Evolutionary conservation across 2,888 invertebrate genomes (phyloP), one percentile per base, ranked within the genome.

Genomic region (Chrysolina haemoptera): DNA sequence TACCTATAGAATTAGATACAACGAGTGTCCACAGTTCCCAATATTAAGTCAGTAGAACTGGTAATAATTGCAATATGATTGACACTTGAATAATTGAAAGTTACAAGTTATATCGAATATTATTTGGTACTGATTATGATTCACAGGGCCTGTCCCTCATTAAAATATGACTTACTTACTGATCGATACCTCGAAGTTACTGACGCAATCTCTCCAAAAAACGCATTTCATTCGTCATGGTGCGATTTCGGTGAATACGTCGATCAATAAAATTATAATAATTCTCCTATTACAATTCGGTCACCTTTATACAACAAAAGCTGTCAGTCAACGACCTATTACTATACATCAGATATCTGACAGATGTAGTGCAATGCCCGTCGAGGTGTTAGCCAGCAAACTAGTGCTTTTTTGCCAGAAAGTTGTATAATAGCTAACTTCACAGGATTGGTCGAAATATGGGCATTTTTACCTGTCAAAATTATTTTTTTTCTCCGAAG

Each of bases 121-220:
- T 35, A 59, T 59, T 59, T 27, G 27, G 27, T 27, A 27, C 59
- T 12, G 22, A 59, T 59, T 35, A n/a, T 59, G 9, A 59, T 59
- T 59, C 59, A 59, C 8, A n/a, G n/a, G 59, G 27, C 35, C 6
- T 16, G 27, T 16, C 59, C 10, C 14, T 9, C 27, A 59, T 27
- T 59, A 27, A 1, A 59, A 59, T 27, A 16, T 8, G 12, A 27
- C 27, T 35, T 35, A 22, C 27, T 59, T 35, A 22, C 27, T 59
- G 59, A 18, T 16, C 18, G 18, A 50, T 9, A 50, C 43, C 43
- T 14, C 12, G 2, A 43, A 43, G 43, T 43, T 14, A 43, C 14
- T 11, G 22, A 20, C 11, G 20, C 11, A 53, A 6, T 18, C 18
- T 18, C 4, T 53, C 16, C 10, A 53, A 18, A 53, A n/a, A 1